A percentile compares a stretch with the other conserved stretches of the same genome.
Conservation (phyloP, 2,797 vertebrate genomes). For the Xyrichtys novacula region DNA sequence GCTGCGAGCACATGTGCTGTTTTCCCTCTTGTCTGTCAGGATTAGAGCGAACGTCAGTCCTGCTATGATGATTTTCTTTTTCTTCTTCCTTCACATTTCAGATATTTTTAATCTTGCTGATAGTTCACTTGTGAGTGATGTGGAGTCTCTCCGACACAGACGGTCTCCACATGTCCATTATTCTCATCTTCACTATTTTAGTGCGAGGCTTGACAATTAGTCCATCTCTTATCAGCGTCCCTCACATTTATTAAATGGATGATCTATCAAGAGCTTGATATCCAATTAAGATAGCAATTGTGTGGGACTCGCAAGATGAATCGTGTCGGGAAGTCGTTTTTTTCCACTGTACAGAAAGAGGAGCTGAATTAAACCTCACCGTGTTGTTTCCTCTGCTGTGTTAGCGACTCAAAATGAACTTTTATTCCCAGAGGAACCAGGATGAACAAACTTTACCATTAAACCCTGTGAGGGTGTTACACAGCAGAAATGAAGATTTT, state of each 20-base stretch:
- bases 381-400: constrained; percentile 2
- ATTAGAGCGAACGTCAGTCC: constrained; percentile 29
- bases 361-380: constrained; percentile 22
- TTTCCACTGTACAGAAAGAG: constrained; percentile 23
- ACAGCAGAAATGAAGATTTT: too few relatives aligned
- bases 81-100: constrained; percentile 3
- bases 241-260: constrained; percentile 65
- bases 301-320: constrained; percentile 41
- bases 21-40: constrained; percentile 31
- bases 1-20: constrained; percentile 33
- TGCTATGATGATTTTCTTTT: constrained; percentile 1
- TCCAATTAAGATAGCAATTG: constrained; percentile 69
- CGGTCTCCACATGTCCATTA: constrained; percentile 21
- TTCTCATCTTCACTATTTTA: constrained; percentile 41
- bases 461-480: too few relatives aligned
- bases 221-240: constrained; percentile 54
- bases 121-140: neutral
- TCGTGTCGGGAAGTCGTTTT: constrained; percentile 37
- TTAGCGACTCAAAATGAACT: constrained; percentile 3
- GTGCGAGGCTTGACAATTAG: constrained; percentile 42
- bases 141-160: constrained; percentile 10
- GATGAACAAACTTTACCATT: too few relatives aligned
- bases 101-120: constrained; percentile 7
- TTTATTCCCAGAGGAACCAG: constrained; percentile 29
- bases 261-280: constrained; percentile 61